Evolutionary conservation across 53 echinoderm and acorn worm genomes (phyloP).

Genomic region (Mesocentrotus franciscanus): DNA sequence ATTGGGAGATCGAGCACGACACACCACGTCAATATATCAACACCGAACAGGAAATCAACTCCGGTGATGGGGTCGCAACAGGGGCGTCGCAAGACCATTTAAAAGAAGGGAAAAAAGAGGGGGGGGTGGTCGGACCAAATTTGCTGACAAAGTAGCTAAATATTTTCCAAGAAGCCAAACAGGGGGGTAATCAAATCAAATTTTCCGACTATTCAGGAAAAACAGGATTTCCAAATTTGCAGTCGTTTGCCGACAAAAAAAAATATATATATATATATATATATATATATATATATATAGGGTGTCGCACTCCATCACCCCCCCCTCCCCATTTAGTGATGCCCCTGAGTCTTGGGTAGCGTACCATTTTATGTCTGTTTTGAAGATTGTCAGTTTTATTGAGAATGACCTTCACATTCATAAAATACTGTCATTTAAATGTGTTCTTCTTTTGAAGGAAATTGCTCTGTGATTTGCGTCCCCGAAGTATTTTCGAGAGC

Average conservation of each 20-base stretch:
- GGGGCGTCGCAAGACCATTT: neutral
- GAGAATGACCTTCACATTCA: neutral
- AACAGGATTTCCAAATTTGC: too few relatives aligned
- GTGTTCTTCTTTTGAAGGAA: neutral
- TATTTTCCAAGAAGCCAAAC: too few relatives aligned
- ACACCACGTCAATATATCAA: neutral
- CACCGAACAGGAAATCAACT: neutral
- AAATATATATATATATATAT: too few relatives aligned
- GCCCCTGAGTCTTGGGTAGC: neutral
- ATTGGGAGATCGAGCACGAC: neutral
- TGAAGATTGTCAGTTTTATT: neutral
- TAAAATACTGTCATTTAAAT: neutral
- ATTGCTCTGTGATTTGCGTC: conserved; percentile 11
- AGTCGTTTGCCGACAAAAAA: too few relatives aligned
- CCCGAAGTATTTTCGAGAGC: neutral
- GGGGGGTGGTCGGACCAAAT: too few relatives aligned
- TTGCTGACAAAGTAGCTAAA: too few relatives aligned
- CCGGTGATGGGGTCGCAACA: neutral
- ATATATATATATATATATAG: too few relatives aligned
- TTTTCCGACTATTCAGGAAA: too few relatives aligned
- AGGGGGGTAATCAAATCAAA: too few relatives aligned
- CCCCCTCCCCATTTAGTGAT: too few relatives aligned
- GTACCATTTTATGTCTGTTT: neutral
- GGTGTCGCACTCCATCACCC: too few relatives aligned
- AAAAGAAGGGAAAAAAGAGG: too few relatives aligned